These are phyloP conservation scores for Apodemia zela DNA, from an alignment of 2,888 invertebrate genomes.

Conservation along the genomic window DNA sequence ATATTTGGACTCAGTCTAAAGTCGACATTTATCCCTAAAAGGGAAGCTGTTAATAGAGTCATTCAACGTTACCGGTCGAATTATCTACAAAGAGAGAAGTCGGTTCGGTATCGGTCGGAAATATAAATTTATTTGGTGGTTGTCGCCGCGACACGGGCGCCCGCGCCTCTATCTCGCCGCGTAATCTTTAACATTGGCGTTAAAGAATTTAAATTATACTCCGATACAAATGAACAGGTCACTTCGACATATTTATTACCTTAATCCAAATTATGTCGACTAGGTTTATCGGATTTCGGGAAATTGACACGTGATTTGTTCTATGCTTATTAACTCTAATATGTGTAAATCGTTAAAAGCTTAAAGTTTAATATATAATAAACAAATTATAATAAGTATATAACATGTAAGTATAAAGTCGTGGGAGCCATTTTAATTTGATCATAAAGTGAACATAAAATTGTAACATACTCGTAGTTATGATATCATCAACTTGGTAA, in stretches of 20 bases:
- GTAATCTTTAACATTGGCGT: slow-evolving; percentile 81
- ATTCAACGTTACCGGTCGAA: slow-evolving; percentile 78
- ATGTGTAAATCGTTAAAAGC: slow-evolving; percentile 22
- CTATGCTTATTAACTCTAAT: slow-evolving; percentile 47
- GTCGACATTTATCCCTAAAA: slow-evolving; percentile 77
- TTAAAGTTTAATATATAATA: not conserved
- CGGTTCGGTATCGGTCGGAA: slow-evolving; percentile 70
- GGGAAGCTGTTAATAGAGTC: slow-evolving; percentile 81
- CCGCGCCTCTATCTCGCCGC: slow-evolving; percentile 72
- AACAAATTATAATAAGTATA: too few species aligned
- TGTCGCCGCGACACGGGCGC: slow-evolving; percentile 74
- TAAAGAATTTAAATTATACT: slow-evolving; percentile 81
- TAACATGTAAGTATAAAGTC: too few species aligned
- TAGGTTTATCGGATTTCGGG: slow-evolving; percentile 63
- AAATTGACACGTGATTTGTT: slow-evolving; percentile 67
- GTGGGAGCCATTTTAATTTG: slow-evolving; percentile 31
- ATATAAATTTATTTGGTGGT: slow-evolving; percentile 79
- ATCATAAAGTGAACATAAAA: slow-evolving; percentile 17
- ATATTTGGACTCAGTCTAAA: slow-evolving; percentile 51
- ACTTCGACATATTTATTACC: slow-evolving; percentile 73
- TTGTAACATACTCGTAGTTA: slow-evolving; percentile 8
- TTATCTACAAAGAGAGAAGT: slow-evolving; percentile 79
- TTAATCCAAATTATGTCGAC: slow-evolving; percentile 78
- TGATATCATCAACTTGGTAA: slow-evolving; percentile 39
- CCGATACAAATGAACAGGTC: slow-evolving; percentile 78